A percentile compares a stretch with the other conserved stretches of the same genome.
phyloP scores from a whole-genome alignment of 2,113 vertebrate genomes.

The Pseudorhombus dupliciocellatus region DNA sequence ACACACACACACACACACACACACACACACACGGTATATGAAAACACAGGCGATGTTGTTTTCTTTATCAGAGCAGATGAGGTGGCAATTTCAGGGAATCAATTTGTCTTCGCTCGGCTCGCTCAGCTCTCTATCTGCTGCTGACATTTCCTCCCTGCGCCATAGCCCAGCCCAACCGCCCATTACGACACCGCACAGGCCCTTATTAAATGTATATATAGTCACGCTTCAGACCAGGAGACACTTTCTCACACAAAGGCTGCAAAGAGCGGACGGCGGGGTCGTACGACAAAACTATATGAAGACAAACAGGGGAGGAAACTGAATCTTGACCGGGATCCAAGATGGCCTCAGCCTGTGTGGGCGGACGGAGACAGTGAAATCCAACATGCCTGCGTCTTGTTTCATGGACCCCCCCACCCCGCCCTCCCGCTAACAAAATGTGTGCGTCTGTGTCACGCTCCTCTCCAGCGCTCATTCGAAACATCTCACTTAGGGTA shows the following conservation, averaged over 20 bases:
- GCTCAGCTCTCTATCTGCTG: conserved; percentile 69
- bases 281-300: conserved; percentile 50
- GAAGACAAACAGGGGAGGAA: conserved; percentile 42
- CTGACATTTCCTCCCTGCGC: conserved; percentile 76
- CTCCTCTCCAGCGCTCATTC: conserved; percentile 70
- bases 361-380: conserved; percentile 63
- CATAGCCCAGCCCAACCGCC: conserved; percentile 74
- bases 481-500: conserved; percentile 77
- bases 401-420: conserved; percentile 45
- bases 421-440: not conserved
- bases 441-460: conserved; percentile 44
- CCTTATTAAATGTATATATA: conserved; percentile 87
- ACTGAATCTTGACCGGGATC: conserved; percentile 53
- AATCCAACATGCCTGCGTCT: conserved; percentile 62
- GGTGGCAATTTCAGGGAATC: conserved; percentile 58
- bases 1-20: conserved; percentile 4
- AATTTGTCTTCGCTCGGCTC: conserved; percentile 73
- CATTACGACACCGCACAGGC: conserved; percentile 82
- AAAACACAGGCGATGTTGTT: conserved; percentile 9
- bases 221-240: conserved; percentile 75
- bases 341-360: conserved; percentile 69
- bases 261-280: conserved; percentile 42
- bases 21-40: not conserved
- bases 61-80: conserved; percentile 57
- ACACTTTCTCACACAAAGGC: conserved; percentile 77